phyloP scores from a whole-genome alignment of 2,888 invertebrate species.

The Apomyelois bistriatella region DNA sequence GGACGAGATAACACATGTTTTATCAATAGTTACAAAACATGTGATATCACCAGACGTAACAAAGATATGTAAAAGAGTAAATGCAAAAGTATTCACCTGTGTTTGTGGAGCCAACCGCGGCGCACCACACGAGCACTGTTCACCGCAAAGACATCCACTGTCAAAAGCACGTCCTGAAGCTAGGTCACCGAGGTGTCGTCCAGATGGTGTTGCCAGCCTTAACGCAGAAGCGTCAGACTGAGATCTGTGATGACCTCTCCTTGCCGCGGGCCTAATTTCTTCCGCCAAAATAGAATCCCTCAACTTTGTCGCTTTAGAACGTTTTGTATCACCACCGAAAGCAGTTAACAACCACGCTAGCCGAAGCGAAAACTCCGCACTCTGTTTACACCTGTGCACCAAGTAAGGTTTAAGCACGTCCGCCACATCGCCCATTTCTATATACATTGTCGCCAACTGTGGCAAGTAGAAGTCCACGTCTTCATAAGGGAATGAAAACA shows the following conservation, averaged over 20 bases:
- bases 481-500: constrained; percentile 95
- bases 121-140: constrained; percentile 83
- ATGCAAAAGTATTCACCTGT: constrained; percentile 46
- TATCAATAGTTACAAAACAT: background rate
- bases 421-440: constrained; percentile 98
- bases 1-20: background rate
- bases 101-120: constrained; percentile 72
- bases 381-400: constrained; percentile 87
- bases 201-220: constrained; percentile 72
- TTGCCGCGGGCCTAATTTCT: constrained; percentile 68
- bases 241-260: constrained; percentile 82
- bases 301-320: constrained; percentile 63
- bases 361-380: constrained; percentile 97
- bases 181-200: constrained; percentile 91
- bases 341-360: constrained; percentile 98
- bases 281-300: constrained; percentile 69
- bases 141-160: constrained; percentile 95
- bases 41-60: background rate
- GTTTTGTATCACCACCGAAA: constrained; percentile 85
- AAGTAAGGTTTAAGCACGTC: constrained; percentile 82
- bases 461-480: constrained; percentile 99
- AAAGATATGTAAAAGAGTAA: background rate
- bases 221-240: constrained; percentile 90
- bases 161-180: constrained; percentile 97
- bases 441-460: constrained; percentile 98